Evolutionary conservation across 2,888 invertebrate species (phyloP).

Genomic region (Zaprionus lineosus): DNA sequence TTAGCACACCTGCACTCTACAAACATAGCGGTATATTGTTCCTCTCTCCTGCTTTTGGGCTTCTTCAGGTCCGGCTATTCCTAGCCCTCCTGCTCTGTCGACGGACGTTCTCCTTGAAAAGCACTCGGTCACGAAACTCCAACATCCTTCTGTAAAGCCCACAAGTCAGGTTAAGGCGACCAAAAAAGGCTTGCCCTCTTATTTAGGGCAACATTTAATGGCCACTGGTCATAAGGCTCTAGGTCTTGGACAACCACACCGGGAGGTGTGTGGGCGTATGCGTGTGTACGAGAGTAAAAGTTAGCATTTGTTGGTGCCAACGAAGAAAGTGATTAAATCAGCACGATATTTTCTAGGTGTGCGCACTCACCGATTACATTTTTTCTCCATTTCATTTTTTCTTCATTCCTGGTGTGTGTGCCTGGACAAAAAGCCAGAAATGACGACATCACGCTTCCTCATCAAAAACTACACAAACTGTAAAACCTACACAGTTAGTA

Average conservation of each 20-base stretch:
- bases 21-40: slow-evolving; percentile 1
- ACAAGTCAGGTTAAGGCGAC: slow-evolving; percentile 64
- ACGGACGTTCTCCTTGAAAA: slow-evolving; percentile 68
- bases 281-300: slow-evolving; percentile 68
- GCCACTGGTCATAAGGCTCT: slow-evolving; percentile 73
- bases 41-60: neutral
- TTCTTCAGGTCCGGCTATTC: too few species aligned
- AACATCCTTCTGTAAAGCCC: slow-evolving; percentile 58
- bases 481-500: slow-evolving; percentile 65
- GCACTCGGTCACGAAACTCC: slow-evolving; percentile 74
- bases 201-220: slow-evolving; percentile 78
- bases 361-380: slow-evolving; percentile 73
- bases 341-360: slow-evolving; percentile 79
- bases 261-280: slow-evolving; percentile 22
- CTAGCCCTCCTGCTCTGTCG: slow-evolving; percentile 6
- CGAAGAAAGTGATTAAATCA: slow-evolving; percentile 77
- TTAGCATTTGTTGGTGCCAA: slow-evolving; percentile 69
- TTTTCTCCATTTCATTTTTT: slow-evolving; percentile 24
- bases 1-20: slow-evolving; percentile 60
- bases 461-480: slow-evolving; percentile 50
- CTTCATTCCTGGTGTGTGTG: slow-evolving; percentile 25
- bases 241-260: slow-evolving; percentile 54
- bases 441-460: slow-evolving; percentile 74
- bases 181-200: slow-evolving; percentile 77
- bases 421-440: slow-evolving; percentile 71